Conservation (phyloP, 1,140 invertebrate genomes). For the Eueides isabella region DNA sequence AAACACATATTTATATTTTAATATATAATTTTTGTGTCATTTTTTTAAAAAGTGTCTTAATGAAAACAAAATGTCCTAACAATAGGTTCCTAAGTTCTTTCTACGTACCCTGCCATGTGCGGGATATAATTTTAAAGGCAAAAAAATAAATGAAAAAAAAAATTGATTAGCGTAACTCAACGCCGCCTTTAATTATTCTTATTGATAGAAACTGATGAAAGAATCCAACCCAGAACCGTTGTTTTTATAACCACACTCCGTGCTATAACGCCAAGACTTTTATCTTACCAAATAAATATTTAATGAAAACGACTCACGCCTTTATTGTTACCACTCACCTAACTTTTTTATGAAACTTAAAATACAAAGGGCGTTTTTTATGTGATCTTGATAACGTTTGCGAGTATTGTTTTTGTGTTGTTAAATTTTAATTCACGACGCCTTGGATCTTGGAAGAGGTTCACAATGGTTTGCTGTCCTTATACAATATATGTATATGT, state of each 20-base stretch:
- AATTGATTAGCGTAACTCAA: no score
- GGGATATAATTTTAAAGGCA: no score
- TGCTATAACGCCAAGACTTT: background rate
- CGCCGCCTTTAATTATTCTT: no score
- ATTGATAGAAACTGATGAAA: no score
- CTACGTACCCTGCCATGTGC: no score
- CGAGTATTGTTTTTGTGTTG: slow-evolving; percentile 50
- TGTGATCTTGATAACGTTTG: slow-evolving; percentile 66
- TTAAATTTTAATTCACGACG: slow-evolving; percentile 63
- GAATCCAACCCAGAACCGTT: no score
- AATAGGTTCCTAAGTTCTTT: no score
- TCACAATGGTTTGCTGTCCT: background rate
- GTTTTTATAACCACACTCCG: background rate
- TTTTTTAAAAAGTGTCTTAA: no score
- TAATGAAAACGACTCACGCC: slow-evolving; percentile 54
- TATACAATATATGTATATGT: background rate
- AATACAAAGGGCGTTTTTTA: slow-evolving; percentile 68
- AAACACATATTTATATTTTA: no score
- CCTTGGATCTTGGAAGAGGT: background rate
- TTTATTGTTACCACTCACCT: slow-evolving; percentile 61
- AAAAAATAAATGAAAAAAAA: no score
- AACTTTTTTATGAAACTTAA: slow-evolving; percentile 65
- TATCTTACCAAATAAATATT: slow-evolving; percentile 34
- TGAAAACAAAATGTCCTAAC: no score
- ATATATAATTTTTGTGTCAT: no score